Evolutionary conservation across 92 coral and sea anemone genomes (phyloP), one percentile per base, ranked within the genome.

Genomic region (Palythoa heliodiscus): DNA sequence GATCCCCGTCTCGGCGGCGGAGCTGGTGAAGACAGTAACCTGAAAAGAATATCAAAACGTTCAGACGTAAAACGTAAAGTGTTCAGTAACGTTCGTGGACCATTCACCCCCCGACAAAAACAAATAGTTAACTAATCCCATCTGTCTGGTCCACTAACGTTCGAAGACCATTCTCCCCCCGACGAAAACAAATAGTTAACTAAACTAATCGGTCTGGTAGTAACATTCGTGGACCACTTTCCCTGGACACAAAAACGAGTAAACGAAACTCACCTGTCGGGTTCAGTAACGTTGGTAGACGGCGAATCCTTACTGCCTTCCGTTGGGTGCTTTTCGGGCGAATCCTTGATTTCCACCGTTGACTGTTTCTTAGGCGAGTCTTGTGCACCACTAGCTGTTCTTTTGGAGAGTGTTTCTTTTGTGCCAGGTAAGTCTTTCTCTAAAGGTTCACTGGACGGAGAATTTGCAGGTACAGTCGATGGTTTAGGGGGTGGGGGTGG

Each of bases 1-100:
- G 91, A 90, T 52, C 85, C 93, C 16, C 66, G 78, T 77, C 93
- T 83, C 13, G 87, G 86, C 39, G 95, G 93, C 19, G 98, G 95
- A 4, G 93, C 89, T 3, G 95, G 92, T 35, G 86, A 72, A n/a
- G 85, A 75, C 47, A 89, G 91, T 15, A 87, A 75, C 79, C 95
- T 92, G 71, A 57, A 48, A 11, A 84, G 29, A 54, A 17, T 11
- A 19, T 35, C 0, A 72, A 8, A 71, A 3, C 22, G 35, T 29
- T 72, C 50, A 43, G 4, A 43, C 9, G 50, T 43, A 43, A 43
- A 43, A 43, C 50, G 7, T 43, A 5, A 43, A 43, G 50, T 43
- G 50, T 43, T 2, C 48, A 43, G 48, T 43, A 43, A 43, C 48
- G 64, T 57, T 57, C 14, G 11, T 14, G 3, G 19, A 9, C 35